phyloP scores from a whole-genome alignment of 2,113 vertebrate species.

The Acanthisitta chloris region DNA sequence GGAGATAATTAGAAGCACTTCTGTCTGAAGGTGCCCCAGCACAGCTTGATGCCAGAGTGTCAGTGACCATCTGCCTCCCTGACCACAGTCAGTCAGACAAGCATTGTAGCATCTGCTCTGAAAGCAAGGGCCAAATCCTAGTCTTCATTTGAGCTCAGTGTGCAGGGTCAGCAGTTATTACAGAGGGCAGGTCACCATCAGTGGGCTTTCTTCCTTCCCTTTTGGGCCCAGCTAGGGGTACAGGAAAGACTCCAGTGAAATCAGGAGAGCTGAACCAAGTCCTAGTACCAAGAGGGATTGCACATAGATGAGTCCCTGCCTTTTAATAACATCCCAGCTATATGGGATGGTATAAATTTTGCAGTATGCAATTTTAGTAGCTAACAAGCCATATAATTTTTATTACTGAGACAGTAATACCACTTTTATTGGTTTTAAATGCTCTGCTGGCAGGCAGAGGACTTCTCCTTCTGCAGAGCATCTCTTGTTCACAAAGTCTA shows the following conservation, averaged over 20 bases:
- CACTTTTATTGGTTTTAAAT: conserved; percentile 2
- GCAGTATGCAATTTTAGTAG: conserved; percentile 10
- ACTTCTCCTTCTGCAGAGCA: background rate
- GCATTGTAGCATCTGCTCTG: background rate
- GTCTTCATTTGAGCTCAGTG: background rate
- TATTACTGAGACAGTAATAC: conserved; percentile 27
- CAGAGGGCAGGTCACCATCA: background rate
- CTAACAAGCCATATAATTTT: conserved; percentile 23
- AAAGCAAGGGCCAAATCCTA: background rate
- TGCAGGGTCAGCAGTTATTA: background rate
- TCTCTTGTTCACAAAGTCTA: background rate
- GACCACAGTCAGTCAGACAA: rapidly evolving
- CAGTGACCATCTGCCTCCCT: background rate
- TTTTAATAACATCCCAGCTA: background rate
- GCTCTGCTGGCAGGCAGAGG: background rate
- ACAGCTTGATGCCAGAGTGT: background rate
- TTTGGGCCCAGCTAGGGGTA: background rate
- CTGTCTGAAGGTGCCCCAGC: background rate
- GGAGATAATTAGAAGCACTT: background rate
- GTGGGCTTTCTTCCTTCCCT: background rate
- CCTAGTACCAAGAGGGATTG: background rate
- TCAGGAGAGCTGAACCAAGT: background rate
- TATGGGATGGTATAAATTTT: background rate
- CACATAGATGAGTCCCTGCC: background rate
- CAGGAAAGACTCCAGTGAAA: background rate